Conservation (phyloP, 2,113 vertebrate genomes). For the Mesembrinibis cayennensis region DNA sequence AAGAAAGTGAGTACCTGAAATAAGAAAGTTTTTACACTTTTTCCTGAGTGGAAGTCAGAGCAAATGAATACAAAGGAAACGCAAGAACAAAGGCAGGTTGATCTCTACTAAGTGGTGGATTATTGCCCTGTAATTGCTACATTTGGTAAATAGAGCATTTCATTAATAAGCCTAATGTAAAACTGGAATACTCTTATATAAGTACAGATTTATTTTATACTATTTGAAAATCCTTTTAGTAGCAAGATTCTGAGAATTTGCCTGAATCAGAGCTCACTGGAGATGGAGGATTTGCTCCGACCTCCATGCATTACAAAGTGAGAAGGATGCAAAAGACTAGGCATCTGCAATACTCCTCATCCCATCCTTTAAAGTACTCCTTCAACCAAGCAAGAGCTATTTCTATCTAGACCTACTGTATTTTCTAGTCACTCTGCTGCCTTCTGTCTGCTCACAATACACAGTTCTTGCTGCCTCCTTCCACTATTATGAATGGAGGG, state of each 20-base stretch:
- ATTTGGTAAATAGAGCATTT: not conserved
- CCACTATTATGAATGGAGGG: not conserved
- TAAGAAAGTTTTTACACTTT: not conserved
- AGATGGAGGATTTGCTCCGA: not conserved
- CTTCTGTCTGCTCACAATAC: not conserved
- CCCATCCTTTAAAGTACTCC: not conserved
- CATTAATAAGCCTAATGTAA: not conserved
- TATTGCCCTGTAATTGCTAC: not conserved
- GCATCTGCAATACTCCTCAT: not conserved
- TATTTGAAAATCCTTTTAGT: not conserved
- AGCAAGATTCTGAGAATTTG: not conserved
- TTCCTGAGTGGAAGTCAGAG: not conserved
- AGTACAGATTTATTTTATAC: not conserved
- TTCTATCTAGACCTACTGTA: not conserved
- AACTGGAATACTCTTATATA: not conserved
- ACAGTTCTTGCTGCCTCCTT: not conserved
- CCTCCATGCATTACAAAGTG: not conserved
- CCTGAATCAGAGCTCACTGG: not conserved
- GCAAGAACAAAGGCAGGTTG: not conserved
- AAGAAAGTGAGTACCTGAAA: not conserved
- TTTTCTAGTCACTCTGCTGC: not conserved
- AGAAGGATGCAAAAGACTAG: not conserved
- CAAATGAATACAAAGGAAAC: not conserved
- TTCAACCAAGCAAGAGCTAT: not conserved
- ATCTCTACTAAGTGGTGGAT: not conserved